Evolutionary conservation across 2,113 vertebrate genomes (phyloP), one percentile per base, ranked within the genome.

Genomic region (Leptodactylus fuscus): DNA sequence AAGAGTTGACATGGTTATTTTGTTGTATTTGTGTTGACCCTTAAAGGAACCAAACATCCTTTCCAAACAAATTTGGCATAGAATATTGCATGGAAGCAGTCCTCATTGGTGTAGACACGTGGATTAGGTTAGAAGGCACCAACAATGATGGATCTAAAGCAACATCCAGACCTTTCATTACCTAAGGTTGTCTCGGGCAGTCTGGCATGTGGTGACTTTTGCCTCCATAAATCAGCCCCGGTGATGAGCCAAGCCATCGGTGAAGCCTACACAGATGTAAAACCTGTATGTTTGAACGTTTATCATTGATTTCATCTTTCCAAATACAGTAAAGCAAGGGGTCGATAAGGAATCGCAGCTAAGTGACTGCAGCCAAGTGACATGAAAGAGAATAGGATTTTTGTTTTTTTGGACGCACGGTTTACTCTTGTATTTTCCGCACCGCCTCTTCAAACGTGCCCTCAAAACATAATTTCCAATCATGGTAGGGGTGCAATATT

Each of bases 391-490:
- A 29, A 15, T n/a, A 6, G 15, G n/a, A 27, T 62, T 36, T 65
- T 34, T 20, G 5, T 20, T 20, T 69, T 67, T 36, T 67, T 12
- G 34, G 36, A 73, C 1, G 1, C 11, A 12, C 27, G 22, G 38
- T 73, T 73, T 73, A 0, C 22, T 73, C 16, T 73, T 15, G 38
- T 73, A 27, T 44, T 46, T 36, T 15, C 12, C 24, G 36, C 48
- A n/a, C 27, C 20, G 49, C 12, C 49, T 78, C 27, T 34, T 20
- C 49, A 55, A 53, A 34, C 22, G 16, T 44, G 34, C 2, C 16
- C 4, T 60, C 55, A 80, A 24, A 80, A 80, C 55, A 80, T 27
- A 41, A 80, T 60, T 80, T 58, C 53, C 36, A 60, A 22, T 60
- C 77, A 13, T 38, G 36, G 36, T 62, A 62, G 22, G 53, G 53